phyloP scores from a whole-genome alignment of 92 coral and sea anemone genomes.

The Anthopleura xanthogrammica region DNA sequence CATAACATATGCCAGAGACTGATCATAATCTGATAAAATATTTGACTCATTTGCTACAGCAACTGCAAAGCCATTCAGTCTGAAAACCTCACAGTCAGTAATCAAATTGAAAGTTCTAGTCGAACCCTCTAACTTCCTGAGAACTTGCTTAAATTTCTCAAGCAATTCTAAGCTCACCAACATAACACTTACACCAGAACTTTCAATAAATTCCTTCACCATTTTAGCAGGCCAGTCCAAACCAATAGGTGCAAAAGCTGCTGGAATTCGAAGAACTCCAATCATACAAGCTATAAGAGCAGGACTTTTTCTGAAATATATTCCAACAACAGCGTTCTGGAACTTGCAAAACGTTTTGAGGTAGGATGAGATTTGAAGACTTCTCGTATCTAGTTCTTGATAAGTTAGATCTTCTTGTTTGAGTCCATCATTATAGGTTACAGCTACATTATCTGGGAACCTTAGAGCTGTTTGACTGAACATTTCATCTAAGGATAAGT shows the following conservation, averaged over 20 bases:
- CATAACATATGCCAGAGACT: constrained; percentile 76
- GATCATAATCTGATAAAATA: constrained; percentile 3
- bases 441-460: constrained; percentile 55
- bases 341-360: constrained; percentile 28
- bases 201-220: constrained; percentile 45
- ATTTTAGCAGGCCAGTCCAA: constrained; percentile 56
- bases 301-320: constrained; percentile 59
- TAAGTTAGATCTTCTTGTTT: constrained; percentile 52
- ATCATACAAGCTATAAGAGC: constrained; percentile 63
- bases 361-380: constrained; percentile 42
- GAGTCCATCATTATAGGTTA: constrained; percentile 53
- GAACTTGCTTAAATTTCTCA: constrained; percentile 25
- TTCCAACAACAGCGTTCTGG: constrained; percentile 48
- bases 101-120: constrained; percentile 5
- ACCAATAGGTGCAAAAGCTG: constrained; percentile 84
- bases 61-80: constrained; percentile 38
- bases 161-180: constrained; percentile 46
- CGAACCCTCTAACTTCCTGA: neutral
- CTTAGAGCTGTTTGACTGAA: constrained; percentile 18
- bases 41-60: neutral
- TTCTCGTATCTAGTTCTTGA: constrained; percentile 47
- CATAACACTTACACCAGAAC: constrained; percentile 24
- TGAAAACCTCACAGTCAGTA: constrained; percentile 18
- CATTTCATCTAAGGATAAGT: neutral
- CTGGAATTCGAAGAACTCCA: constrained; percentile 59